Base-by-base conservation (phyloP, 2,797 vertebrate genomes). In the Synanceia verrucosa region DNA sequence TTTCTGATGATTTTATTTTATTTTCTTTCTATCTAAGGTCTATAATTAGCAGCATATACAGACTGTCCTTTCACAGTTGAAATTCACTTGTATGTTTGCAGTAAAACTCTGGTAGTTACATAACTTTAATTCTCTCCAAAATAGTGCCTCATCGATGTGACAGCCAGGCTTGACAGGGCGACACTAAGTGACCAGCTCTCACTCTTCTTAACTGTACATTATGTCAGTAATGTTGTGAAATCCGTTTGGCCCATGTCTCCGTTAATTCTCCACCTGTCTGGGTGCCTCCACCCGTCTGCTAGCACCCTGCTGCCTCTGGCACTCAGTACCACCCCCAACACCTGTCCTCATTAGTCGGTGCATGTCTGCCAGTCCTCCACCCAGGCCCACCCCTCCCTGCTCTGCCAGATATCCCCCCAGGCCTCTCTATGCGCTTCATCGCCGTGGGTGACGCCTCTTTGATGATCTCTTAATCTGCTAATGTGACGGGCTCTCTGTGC, bases 261-360 rank as follows among this genome's bases (percentile, higher is more conserved):
- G 59, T 65, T 67, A 31, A 65, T 62, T 39, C 64, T 61, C 44
- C 62, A 62, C 58, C 50, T 43, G 55, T 43, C 52, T 58, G n/a
- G 39, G 59, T 9, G 41, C 52, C 58, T 60, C 31, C 62, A 41
- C 33, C 53, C 46, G 37, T 65, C 63, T 46, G 31, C 52, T 33
- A 24, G 24, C 62, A 14, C 19, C 68, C 48, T 28, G 37, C 60
- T 48, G 55, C 68, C 61, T 34, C 59, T 56, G 76, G 46, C 12
- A 11, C 50, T 41, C 9, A 2, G 34, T 48, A 31, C 41, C 43
- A 29, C 21, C 71, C 56, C 23, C 57, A 61, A 16, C 78, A 76
- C 74, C 78, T 78, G 60, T 56, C 70, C 64, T 73, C 66, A 66
- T 87, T 83, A 76, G 76, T 64, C 59, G 48, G 41, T 56, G 78